phyloP scores from a whole-genome alignment of 2,113 vertebrate species.

The Psittacula cyanocephala region DNA sequence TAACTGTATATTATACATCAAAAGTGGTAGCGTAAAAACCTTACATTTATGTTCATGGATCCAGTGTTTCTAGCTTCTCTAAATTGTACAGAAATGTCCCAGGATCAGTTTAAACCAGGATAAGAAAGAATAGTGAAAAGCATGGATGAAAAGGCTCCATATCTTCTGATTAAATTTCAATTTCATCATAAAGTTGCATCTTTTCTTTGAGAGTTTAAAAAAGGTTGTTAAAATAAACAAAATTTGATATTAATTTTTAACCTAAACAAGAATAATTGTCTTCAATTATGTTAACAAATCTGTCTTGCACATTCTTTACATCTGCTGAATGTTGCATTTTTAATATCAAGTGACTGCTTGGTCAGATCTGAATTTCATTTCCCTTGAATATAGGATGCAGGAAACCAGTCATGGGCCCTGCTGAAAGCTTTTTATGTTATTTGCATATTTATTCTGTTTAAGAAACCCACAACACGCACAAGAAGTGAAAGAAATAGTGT shows the following conservation, averaged over 20 bases:
- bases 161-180: not conserved
- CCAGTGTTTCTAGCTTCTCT: accelerated
- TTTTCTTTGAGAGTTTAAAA: not conserved
- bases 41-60: not conserved
- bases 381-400: not conserved
- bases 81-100: not conserved
- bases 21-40: not conserved
- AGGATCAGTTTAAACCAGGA: not conserved
- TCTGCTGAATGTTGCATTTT: not conserved
- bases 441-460: not conserved
- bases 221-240: not conserved
- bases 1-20: not conserved
- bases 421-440: not conserved
- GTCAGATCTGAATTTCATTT: not conserved
- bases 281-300: not conserved
- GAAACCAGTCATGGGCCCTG: not conserved
- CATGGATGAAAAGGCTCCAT: not conserved
- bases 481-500: not conserved
- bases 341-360: not conserved
- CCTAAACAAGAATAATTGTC: not conserved
- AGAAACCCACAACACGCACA: not conserved
- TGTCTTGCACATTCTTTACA: not conserved
- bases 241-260: not conserved
- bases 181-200: not conserved
- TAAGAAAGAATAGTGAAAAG: not conserved